A percentile compares a stretch with the other conserved stretches of the same genome.
Evolutionary conservation across 2,797 vertebrate genomes (phyloP).

Genomic region (Aplochiton taeniatus): DNA sequence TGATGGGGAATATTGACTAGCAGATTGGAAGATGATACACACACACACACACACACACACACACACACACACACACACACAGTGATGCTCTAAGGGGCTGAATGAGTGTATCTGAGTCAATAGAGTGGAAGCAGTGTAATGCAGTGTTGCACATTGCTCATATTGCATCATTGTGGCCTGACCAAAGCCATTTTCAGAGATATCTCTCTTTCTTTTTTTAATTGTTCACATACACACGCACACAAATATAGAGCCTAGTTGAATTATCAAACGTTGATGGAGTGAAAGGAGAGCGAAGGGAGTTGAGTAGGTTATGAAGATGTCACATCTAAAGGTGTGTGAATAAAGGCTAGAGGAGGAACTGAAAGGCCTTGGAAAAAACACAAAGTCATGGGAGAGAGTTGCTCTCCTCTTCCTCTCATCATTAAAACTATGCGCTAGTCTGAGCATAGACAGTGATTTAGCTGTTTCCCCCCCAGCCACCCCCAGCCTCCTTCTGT

Average conservation of each 20-base stretch:
- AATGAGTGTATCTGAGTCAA: not conserved
- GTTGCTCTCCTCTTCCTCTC: slow-evolving; percentile 25
- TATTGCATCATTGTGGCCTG: too few species aligned
- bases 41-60: not conserved
- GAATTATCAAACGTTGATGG: not conserved
- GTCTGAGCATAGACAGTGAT: slow-evolving; percentile 58
- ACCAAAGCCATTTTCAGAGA: too few species aligned
- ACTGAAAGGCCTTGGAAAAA: slow-evolving; percentile 9
- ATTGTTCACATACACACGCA: not conserved
- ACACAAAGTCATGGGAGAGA: not conserved
- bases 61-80: not conserved
- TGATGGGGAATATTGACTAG: not conserved
- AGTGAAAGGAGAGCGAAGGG: slow-evolving; percentile 14
- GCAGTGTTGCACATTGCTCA: too few species aligned
- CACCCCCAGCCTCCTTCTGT: not conserved
- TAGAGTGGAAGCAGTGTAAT: not conserved
- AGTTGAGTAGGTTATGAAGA: slow-evolving; percentile 32
- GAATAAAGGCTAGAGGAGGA: slow-evolving; percentile 11
- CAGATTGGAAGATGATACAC: not conserved
- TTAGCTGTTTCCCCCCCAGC: slow-evolving; percentile 40
- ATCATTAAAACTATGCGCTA: slow-evolving; percentile 64
- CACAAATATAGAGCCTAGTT: slow-evolving; percentile 7
- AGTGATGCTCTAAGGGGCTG: not conserved
- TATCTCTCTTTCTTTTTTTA: too few species aligned
- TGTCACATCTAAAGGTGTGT: slow-evolving; percentile 32